phyloP scores from a whole-genome alignment of 2,888 invertebrate species.

The Polydesmus complanatus region DNA sequence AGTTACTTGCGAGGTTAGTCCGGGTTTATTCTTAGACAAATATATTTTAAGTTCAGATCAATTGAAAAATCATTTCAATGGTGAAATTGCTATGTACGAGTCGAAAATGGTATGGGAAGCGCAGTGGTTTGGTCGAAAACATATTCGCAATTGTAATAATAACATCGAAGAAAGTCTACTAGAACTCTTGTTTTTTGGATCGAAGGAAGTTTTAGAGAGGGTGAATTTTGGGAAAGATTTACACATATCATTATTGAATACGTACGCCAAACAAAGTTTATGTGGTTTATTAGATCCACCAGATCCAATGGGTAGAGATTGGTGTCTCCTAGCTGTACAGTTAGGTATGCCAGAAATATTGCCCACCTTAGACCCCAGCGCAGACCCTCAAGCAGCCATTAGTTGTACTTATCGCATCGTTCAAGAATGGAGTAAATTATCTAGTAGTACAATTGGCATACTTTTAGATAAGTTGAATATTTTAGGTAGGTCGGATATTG shows the following conservation, averaged over 20 bases:
- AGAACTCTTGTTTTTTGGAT: slow-evolving; percentile 45
- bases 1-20: slow-evolving; percentile 48
- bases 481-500: slow-evolving; percentile 46
- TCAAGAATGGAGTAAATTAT: slow-evolving; percentile 37
- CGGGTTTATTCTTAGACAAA: slow-evolving; percentile 49
- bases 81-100: slow-evolving; percentile 23
- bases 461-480: slow-evolving; percentile 44
- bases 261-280: slow-evolving; percentile 40
- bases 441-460: slow-evolving; percentile 36
- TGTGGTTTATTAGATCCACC: slow-evolving; percentile 38
- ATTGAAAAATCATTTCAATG: slow-evolving; percentile 34
- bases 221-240: slow-evolving; percentile 43
- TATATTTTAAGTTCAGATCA: slow-evolving; percentile 49
- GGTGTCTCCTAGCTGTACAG: slow-evolving; percentile 41
- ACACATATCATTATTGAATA: slow-evolving; percentile 44
- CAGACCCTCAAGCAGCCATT: slow-evolving; percentile 21
- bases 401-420: slow-evolving; percentile 31
- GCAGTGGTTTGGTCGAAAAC: slow-evolving; percentile 31
- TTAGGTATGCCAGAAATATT: slow-evolving; percentile 41
- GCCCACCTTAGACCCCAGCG: slow-evolving; percentile 35
- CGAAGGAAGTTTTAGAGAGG: slow-evolving; percentile 34
- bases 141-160: slow-evolving; percentile 37
- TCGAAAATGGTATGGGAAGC: slow-evolving; percentile 32
- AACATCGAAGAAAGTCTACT: slow-evolving; percentile 41
- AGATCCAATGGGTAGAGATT: slow-evolving; percentile 41